Evolutionary conservation across 2,888 invertebrate genomes (phyloP).

Genomic region (Agrilus cyanescens): DNA sequence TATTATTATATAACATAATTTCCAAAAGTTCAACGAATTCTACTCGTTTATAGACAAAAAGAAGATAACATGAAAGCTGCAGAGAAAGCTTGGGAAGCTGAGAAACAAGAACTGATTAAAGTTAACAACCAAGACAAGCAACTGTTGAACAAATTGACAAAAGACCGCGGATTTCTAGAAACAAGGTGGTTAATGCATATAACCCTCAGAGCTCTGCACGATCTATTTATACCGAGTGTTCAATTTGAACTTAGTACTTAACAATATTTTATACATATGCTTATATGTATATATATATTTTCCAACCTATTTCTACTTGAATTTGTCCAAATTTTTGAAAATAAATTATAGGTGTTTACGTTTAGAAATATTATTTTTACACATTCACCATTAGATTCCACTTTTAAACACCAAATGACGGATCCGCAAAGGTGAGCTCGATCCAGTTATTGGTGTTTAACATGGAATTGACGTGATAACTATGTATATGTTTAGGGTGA

Average conservation of each 20-base stretch:
- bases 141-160: constrained; percentile 24
- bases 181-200: constrained; percentile 33
- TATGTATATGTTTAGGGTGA: constrained; percentile 28
- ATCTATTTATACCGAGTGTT: constrained; percentile 26
- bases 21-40: constrained; percentile 1
- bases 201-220: constrained; percentile 29
- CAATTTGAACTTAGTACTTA: background rate
- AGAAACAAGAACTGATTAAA: constrained; percentile 27
- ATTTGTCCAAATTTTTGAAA: no score
- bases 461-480: constrained; percentile 32
- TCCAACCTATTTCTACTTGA: no score
- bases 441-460: constrained; percentile 25
- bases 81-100: constrained; percentile 28
- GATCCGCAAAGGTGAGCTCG: constrained; percentile 25
- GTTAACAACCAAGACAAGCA: constrained; percentile 25
- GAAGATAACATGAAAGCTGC: constrained; percentile 27
- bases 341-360: no score
- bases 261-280: background rate
- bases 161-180: constrained; percentile 27
- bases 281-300: no score
- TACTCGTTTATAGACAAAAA: constrained; percentile 18
- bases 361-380: no score
- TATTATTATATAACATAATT: background rate
- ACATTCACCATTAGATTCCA: no score
- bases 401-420: constrained; percentile 15